Base-by-base conservation (phyloP, 2,888 invertebrate species). In the Phymatocera aterrima region DNA sequence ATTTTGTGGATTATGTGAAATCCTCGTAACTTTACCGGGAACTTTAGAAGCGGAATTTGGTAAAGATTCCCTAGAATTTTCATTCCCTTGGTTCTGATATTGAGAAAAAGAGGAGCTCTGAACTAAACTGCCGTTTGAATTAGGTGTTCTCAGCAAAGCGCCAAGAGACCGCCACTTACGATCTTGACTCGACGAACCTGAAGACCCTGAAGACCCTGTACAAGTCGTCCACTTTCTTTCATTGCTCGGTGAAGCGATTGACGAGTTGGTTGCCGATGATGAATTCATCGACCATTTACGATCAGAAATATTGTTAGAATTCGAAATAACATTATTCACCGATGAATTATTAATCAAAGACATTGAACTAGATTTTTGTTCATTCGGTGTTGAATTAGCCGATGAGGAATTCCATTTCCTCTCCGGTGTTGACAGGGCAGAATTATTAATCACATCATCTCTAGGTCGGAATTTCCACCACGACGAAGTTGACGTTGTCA, bases 91-190 rank as follows among this genome's bases (percentile, higher is more conserved):
- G 18, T 2, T 34, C 10, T 64, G 34, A 78, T 87, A 87, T 40
- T 88, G 88, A 3, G 57, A 57, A 21, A 86, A 85, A 60, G 88
- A 81, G 0, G 87, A 85, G 6, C 86, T 86, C 40, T 87, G 87
- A 70, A 78, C 83, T 0, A 86, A 83, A 48, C 83, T 79, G 3
- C 84, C 83, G 57, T 88, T 72, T n/a, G 18, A 28, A 28, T 83
- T 83, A 46, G 90, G 90, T 12, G 90, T 87, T 28, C 91, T 84
- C 31, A 91, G 84, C n/a, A 91, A 85, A 2, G 91, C 91, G 0
- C 91, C 91, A 12, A 91, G 86, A n/a, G 91, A 91, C 28, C 91
- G 85, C 91, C 91, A 91, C 78, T 90, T 89, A 43, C 91, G 85
- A 81, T 91, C 91, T 72, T 90, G 90, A 34, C 88, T 87, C 12